Evolutionary conservation across 2,888 invertebrate species (phyloP), one percentile per base, ranked within the genome.

Genomic region (Tuberolachnus salignus): DNA sequence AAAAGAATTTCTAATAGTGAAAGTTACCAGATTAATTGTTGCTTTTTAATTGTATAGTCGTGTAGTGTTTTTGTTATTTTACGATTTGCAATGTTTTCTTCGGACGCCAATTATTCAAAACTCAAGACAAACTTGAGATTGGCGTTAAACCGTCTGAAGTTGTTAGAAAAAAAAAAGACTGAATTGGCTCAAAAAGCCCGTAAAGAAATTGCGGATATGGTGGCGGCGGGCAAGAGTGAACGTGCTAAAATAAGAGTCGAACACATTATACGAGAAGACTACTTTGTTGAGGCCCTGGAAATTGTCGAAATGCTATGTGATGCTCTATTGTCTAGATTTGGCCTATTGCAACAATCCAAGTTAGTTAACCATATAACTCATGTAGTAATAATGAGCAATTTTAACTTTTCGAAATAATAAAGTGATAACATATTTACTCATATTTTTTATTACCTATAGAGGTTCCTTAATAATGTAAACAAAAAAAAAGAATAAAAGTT

Each of bases 271-370:
- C 91, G 99, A 64, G 98, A 98, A 87, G 99, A 99, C 87, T 99
- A 99, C 86, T 89, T 98, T 87, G 98, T 99, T 3, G 99, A 99
- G 87, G 98, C 98, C 1, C 96, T 98, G 94, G 99, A 99, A 88
- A 90, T 99, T 81, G 91, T 99, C 0, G 99, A 99, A 88, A 98
- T 99, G 97, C 99, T 97, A 85, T 98, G 99, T 87, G 99, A 99
- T 87, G 88, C 99, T 72, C 86, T 99, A 63, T 86, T 99, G 74
- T 98, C 99, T 0, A 89, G 99, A 84, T 98, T 98, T 87, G 99
- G 98, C 0, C 88, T 99, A 13, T 91, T 99, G 74, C 95, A 96
- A 59, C 97, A 97, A 86, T 96, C 97, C 94, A 97, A 97, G 89
- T 95, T 90, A 85, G 87, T 84, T 1, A 13, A 2, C 26, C 19